Evolutionary conservation across 1,140 invertebrate genomes (phyloP).

Genomic region (Papilio polytes): DNA sequence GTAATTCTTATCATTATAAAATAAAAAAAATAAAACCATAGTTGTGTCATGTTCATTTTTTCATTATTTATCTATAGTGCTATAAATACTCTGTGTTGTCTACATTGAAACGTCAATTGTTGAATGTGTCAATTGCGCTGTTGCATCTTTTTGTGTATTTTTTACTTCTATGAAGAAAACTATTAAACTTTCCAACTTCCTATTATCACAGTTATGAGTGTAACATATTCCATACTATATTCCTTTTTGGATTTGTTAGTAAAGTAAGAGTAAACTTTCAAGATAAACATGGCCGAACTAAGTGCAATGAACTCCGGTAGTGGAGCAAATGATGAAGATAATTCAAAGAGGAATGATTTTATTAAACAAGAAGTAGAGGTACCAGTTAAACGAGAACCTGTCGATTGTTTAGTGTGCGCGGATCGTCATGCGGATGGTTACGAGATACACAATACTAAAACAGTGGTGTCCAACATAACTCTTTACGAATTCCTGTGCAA

Average conservation of each 20-base stretch:
- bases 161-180: constrained; percentile 42
- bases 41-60: neutral
- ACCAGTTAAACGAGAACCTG: constrained; percentile 64
- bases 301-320: constrained; percentile 59
- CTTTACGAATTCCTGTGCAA: constrained; percentile 63
- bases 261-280: constrained; percentile 5
- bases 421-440: constrained; percentile 54
- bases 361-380: constrained; percentile 69
- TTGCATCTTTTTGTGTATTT: constrained; percentile 43
- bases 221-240: constrained; percentile 31
- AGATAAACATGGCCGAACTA: constrained; percentile 54
- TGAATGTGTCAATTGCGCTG: constrained; percentile 43
- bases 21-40: neutral
- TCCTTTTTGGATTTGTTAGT: constrained; percentile 17
- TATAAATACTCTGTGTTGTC: constrained; percentile 1
- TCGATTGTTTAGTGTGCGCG: constrained; percentile 69
- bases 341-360: constrained; percentile 26
- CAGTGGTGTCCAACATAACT: constrained; percentile 58
- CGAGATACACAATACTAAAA: constrained; percentile 60
- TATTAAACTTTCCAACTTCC: constrained; percentile 36
- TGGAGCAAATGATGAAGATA: constrained; percentile 41
- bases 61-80: constrained; percentile 3
- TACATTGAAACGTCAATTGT: constrained; percentile 39
- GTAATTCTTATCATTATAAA: no score
- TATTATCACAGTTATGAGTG: constrained; percentile 38